Conservation (phyloP, 1,140 invertebrate species). For the Scaptomyza hsui region DNA sequence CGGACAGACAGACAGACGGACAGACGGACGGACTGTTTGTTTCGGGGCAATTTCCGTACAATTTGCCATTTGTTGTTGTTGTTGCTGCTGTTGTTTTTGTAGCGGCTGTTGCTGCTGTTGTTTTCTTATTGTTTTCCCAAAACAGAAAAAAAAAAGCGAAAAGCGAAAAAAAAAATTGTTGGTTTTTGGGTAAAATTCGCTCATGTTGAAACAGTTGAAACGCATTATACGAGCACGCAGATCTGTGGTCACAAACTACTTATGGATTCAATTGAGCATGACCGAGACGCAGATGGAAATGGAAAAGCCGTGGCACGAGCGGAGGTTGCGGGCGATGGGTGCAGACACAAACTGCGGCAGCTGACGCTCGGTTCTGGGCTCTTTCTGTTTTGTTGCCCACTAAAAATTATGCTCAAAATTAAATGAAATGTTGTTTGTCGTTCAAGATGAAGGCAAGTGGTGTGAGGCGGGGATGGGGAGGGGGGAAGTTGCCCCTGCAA, state of each 20-base stretch:
- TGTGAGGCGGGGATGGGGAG: background rate
- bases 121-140: slow-evolving; percentile 51
- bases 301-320: background rate
- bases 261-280: slow-evolving; percentile 82
- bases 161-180: slow-evolving; percentile 22
- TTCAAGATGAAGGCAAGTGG: background rate
- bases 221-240: slow-evolving; percentile 78
- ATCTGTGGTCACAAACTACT: slow-evolving; percentile 81
- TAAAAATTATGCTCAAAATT: slow-evolving; percentile 79
- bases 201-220: slow-evolving; percentile 79
- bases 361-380: slow-evolving; percentile 54
- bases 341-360: slow-evolving; percentile 46
- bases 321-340: slow-evolving; percentile 1
- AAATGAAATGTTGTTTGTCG: slow-evolving; percentile 64
- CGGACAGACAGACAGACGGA: no score
- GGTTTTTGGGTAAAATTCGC: slow-evolving; percentile 54
- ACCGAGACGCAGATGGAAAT: slow-evolving; percentile 33
- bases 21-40: slow-evolving; percentile 58
- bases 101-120: slow-evolving; percentile 63
- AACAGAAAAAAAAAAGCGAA: background rate
- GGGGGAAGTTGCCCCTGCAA: background rate
- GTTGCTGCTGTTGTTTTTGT: slow-evolving; percentile 42
- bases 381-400: slow-evolving; percentile 41
- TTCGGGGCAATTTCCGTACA: slow-evolving; percentile 82
- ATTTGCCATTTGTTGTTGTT: slow-evolving; percentile 62